phyloP scores from a whole-genome alignment of 2,113 vertebrate species.

The Glareola pratincola region DNA sequence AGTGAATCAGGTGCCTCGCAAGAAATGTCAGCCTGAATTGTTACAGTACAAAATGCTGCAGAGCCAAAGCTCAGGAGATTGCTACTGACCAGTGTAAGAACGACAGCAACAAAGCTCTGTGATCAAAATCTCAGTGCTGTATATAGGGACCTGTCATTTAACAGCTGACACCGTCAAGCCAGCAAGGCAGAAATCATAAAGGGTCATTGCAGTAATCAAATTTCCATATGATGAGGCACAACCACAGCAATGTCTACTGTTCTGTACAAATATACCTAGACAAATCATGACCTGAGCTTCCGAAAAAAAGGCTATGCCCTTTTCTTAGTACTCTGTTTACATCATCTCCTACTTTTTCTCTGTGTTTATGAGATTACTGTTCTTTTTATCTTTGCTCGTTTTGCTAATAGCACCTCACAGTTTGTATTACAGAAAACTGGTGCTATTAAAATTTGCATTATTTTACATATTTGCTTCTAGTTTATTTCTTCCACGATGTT shows the following conservation, averaged over 20 bases:
- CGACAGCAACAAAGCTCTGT: background rate
- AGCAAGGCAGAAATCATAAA: background rate
- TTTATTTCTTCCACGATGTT: background rate
- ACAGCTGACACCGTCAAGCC: background rate
- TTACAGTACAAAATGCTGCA: background rate
- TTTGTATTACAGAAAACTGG: background rate
- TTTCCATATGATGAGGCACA: background rate
- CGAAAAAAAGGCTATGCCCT: background rate
- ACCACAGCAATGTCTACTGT: background rate
- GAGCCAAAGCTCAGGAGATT: background rate
- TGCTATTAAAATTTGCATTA: background rate
- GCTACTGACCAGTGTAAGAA: background rate
- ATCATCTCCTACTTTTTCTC: background rate
- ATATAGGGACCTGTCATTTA: background rate
- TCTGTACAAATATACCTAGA: background rate
- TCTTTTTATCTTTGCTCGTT: background rate
- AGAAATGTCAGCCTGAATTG: slow-evolving; percentile 2
- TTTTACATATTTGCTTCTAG: background rate
- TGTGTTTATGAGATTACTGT: background rate
- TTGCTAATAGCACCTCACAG: slow-evolving; percentile 5
- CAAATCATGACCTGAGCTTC: background rate
- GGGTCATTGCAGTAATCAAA: background rate
- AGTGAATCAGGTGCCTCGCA: background rate
- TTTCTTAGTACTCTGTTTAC: background rate
- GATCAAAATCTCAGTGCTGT: background rate